Evolutionary conservation across 2,888 invertebrate species (phyloP).

Genomic region (Lasioglossum lativentre): DNA sequence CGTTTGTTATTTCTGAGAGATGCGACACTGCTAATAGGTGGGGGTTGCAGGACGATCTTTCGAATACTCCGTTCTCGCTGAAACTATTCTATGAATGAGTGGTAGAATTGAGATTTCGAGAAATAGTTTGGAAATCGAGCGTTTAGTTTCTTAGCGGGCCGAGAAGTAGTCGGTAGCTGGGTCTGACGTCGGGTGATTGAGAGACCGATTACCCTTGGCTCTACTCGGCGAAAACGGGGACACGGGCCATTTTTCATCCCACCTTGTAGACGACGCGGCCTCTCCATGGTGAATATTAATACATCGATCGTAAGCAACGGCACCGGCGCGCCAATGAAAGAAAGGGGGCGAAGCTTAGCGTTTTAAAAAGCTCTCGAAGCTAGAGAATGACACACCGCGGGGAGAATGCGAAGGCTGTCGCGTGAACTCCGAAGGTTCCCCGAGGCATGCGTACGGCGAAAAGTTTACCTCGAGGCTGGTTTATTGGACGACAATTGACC

Average conservation of each 20-base stretch:
- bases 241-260: conserved; percentile 58
- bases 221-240: conserved; percentile 43
- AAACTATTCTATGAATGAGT: neutral
- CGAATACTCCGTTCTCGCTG: too few relatives aligned
- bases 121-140: neutral
- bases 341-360: neutral
- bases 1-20: too few relatives aligned
- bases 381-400: neutral
- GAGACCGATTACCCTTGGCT: conserved; percentile 58
- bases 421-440: neutral
- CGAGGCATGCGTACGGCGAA: neutral
- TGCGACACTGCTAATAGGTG: too few relatives aligned
- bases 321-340: conserved; percentile 12
- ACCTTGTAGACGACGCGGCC: conserved; percentile 10
- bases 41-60: too few relatives aligned
- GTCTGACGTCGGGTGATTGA: conserved; percentile 56
- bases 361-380: neutral
- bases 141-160: neutral
- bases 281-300: conserved; percentile 48
- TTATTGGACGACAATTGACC: neutral
- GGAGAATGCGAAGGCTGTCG: neutral
- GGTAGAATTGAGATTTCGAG: neutral
- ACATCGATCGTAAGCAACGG: conserved; percentile 20
- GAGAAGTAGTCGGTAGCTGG: conserved; percentile 38
- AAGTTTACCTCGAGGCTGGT: neutral